Conservation (phyloP, 2,797 vertebrate species). For the Chromis chromis region DNA sequence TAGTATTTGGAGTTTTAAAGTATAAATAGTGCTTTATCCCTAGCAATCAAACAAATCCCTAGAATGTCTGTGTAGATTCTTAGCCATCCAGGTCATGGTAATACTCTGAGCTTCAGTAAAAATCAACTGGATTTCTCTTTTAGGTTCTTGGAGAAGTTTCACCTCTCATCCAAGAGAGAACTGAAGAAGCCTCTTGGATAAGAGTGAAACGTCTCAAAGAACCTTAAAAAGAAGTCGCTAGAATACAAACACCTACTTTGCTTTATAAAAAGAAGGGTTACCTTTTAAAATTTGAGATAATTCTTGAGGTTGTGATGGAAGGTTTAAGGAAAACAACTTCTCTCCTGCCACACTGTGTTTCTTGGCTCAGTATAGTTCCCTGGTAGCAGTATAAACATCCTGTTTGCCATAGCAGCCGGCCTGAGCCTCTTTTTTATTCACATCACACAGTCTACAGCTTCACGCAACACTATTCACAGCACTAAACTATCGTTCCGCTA, state of each 20-base stretch:
- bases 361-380: slow-evolving; percentile 12
- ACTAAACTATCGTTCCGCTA: not conserved
- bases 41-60: too few relatives aligned
- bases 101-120: too few relatives aligned
- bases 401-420: slow-evolving; percentile 13
- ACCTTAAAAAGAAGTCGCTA: too few relatives aligned
- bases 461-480: not conserved
- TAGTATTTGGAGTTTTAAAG: not conserved
- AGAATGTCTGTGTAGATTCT: too few relatives aligned
- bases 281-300: not conserved
- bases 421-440: slow-evolving; percentile 50
- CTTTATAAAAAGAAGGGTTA: not conserved
- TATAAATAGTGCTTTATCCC: too few relatives aligned
- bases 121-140: too few relatives aligned
- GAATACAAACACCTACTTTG: not conserved
- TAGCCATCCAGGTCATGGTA: too few relatives aligned
- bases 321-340: not conserved
- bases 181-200: too few relatives aligned
- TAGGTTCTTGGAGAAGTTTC: too few relatives aligned
- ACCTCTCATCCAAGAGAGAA: too few relatives aligned
- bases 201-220: too few relatives aligned
- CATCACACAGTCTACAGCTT: slow-evolving; percentile 44
- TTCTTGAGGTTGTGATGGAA: not conserved
- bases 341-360: not conserved
- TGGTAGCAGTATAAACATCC: slow-evolving; percentile 39